A percentile compares a stretch with the other conserved stretches of the same genome.
phyloP scores from a whole-genome alignment of 1,140 invertebrate species.

The Steinernema khuongi region DNA sequence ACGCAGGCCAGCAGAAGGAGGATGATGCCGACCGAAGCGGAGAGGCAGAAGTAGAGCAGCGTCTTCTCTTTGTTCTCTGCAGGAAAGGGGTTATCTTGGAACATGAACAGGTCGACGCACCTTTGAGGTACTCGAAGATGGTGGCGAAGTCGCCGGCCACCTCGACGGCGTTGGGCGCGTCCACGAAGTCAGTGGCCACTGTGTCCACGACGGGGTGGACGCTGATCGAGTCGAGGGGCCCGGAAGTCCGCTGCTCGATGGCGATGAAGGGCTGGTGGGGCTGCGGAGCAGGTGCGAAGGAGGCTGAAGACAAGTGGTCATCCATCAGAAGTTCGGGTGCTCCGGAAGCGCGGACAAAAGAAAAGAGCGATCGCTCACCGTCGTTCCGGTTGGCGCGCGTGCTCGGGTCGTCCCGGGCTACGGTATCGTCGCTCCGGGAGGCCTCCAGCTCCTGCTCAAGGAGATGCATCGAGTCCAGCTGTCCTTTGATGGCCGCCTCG shows the following conservation, averaged over 20 bases:
- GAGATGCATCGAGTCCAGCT: constrained; percentile 44
- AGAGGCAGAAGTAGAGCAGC: constrained; percentile 40
- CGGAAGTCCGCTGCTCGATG: neutral
- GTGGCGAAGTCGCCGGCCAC: constrained; percentile 13
- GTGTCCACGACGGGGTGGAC: neutral
- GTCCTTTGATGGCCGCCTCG: constrained; percentile 45
- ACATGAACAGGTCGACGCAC: constrained; percentile 14
- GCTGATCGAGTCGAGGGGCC: neutral
- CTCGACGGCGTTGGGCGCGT: constrained; percentile 12
- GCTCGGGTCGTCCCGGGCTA: constrained; percentile 10
- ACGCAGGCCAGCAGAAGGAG: constrained; percentile 37
- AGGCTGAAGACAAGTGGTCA: neutral
- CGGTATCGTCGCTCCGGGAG: neutral
- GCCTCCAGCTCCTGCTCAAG: constrained; percentile 33
- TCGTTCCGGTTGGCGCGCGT: neutral
- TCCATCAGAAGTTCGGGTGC: neutral
- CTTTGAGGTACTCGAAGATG: constrained; percentile 31
- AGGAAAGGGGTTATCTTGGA: constrained; percentile 19
- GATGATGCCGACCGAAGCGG: constrained; percentile 32
- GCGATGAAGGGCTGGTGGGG: neutral
- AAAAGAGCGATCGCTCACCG: neutral
- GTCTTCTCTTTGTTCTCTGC: constrained; percentile 43
- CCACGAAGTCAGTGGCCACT: neutral
- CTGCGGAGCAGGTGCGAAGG: neutral
- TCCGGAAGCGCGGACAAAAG: neutral